These are phyloP conservation scores for Dicrurus megarhynchus DNA, from an alignment of 2,113 vertebrate species.

Conservation along the genomic window DNA sequence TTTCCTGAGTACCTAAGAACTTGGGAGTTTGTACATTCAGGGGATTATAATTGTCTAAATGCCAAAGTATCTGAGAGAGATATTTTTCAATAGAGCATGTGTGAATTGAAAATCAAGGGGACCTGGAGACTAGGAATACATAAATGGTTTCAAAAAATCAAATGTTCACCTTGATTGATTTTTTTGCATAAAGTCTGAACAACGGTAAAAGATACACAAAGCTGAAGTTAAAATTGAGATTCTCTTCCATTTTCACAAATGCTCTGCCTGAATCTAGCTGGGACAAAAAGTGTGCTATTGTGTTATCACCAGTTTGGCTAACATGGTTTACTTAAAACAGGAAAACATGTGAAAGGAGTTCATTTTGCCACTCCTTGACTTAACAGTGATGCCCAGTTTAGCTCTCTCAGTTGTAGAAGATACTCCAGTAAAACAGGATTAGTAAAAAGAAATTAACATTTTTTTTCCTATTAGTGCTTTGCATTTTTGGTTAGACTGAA, in stretches of 20 bases:
- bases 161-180: not conserved
- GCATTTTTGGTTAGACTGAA: not conserved
- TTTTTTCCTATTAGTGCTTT: not conserved
- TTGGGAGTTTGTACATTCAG: not conserved
- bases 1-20: not conserved
- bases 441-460: not conserved
- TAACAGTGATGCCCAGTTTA: not conserved
- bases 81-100: not conserved
- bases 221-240: not conserved
- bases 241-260: not conserved
- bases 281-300: not conserved
- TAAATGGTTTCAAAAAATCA: not conserved
- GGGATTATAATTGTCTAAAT: not conserved
- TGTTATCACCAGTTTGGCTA: not conserved
- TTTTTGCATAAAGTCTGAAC: not conserved
- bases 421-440: not conserved
- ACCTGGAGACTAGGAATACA: not conserved
- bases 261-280: not conserved
- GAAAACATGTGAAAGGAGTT: not conserved
- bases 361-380: not conserved
- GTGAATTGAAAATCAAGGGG: not conserved
- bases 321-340: not conserved
- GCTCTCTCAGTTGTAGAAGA: not conserved
- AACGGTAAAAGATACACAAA: not conserved
- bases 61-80: not conserved